A percentile compares a stretch with the other conserved stretches of the same genome.
phyloP scores from a whole-genome alignment of 2,797 vertebrate genomes.

The Odontamblyopus lacepedii region DNA sequence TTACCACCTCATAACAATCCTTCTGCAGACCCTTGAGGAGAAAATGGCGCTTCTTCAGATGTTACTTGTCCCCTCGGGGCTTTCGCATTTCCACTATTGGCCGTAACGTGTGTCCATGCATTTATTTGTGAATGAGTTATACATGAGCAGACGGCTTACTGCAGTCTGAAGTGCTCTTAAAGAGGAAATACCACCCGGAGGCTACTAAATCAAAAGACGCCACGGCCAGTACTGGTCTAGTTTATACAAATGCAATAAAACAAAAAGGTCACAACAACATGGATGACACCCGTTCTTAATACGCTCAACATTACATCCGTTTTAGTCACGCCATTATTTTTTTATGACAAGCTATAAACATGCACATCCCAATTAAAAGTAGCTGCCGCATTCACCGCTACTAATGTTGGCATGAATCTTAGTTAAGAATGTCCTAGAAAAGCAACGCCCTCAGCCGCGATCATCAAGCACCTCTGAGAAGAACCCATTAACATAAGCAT shows the following conservation, averaged over 20 bases:
- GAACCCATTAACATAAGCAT: constrained; percentile 16
- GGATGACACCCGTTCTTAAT: background rate
- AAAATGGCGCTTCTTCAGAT: constrained; percentile 27
- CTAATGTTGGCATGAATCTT: constrained; percentile 1
- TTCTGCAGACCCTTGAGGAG: constrained; percentile 5
- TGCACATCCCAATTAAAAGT: background rate
- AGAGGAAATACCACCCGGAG: background rate
- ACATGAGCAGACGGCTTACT: constrained; percentile 2
- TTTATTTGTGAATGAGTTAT: background rate
- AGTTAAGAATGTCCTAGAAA: constrained; percentile 20
- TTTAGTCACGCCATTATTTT: background rate
- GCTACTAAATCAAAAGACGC: background rate
- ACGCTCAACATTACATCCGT: background rate
- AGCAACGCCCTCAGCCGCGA: constrained; percentile 10
- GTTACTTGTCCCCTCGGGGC: background rate
- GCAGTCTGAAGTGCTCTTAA: constrained; percentile 24
- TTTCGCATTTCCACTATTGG: background rate
- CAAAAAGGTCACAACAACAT: background rate
- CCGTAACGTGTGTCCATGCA: constrained; percentile 1
- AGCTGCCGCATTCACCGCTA: constrained; percentile 10
- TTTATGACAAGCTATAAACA: background rate
- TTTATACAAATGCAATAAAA: background rate
- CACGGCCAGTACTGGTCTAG: background rate
- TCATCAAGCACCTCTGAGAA: constrained; percentile 9
- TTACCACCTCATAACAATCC: constrained; percentile 26